Base-by-base conservation (phyloP, 2,888 invertebrate genomes). In the Venusia cambrica region DNA sequence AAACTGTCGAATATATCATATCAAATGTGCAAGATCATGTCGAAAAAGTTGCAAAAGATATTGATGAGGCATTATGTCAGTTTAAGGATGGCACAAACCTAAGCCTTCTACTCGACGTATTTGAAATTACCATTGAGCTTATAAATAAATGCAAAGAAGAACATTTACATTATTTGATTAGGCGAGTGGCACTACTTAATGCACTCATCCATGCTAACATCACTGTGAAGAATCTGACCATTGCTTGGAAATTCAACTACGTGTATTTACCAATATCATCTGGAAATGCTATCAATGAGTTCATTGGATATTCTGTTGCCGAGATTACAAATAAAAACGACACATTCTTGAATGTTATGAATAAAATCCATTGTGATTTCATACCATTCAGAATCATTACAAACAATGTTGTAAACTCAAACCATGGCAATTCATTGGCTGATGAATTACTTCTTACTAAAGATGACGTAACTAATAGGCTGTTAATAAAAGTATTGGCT, bases 181-280 rank as follows among this genome's bases (percentile, higher is more conserved):
- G 58, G 41, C 60, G 66, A 39, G 51, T 83, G 38, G 64, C 69
- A 11, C 51, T 74, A 30, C 47, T 87, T 16, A 78, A 74, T 49
- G 63, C 74, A 20, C 58, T 87, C 24, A 59, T 78, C 28, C 76
- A 80, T 51, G 56, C 70, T 12, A 73, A 69, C 45, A 57, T 76
- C 18, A 62, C 73, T 31, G 61, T 83, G 9, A 83, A 78, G 48
- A 81, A 85, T 49, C 57, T 85, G 27, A 70, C 83, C 15, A 58
- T 77, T 5, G 72, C 68, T 24, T 87, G 85, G 85, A 87, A 84
- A 49, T 87, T 81, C 43, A 77, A 83, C 42, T 87, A 87, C 31
- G 67, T 87, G 50, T 83, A 70, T 61, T 60, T 87, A 39, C 77
- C 83, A 1, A 75, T 85, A 62, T 73, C 79, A 1, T 77, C 81